phyloP scores from a whole-genome alignment of 1,140 invertebrate species.

The Drosophila takahashii region DNA sequence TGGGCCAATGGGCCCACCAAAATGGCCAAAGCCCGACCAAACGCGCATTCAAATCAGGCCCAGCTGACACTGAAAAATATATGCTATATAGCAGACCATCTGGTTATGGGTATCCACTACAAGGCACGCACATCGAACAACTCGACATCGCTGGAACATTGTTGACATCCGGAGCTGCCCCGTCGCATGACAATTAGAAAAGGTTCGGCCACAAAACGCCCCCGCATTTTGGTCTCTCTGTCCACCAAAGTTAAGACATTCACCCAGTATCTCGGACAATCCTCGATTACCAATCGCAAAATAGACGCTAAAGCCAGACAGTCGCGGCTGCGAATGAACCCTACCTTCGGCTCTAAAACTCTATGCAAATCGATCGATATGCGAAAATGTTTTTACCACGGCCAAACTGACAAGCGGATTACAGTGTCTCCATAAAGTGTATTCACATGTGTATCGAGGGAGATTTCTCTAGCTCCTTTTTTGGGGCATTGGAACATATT shows the following conservation, averaged over 20 bases:
- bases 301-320: constrained; percentile 9
- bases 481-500: neutral
- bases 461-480: constrained; percentile 19
- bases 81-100: constrained; percentile 24
- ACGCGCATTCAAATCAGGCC: constrained; percentile 76
- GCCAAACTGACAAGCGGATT: constrained; percentile 15
- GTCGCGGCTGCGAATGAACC: constrained; percentile 37
- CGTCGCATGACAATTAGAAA: constrained; percentile 78
- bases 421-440: constrained; percentile 16
- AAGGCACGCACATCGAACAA: constrained; percentile 64
- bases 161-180: constrained; percentile 70
- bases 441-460: constrained; percentile 19
- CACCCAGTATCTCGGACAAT: constrained; percentile 34
- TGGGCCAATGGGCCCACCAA: constrained; percentile 60
- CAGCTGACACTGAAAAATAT: constrained; percentile 45
- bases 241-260: constrained; percentile 42
- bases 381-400: constrained; percentile 40
- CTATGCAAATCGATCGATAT: constrained; percentile 51
- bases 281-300: constrained; percentile 24
- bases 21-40: constrained; percentile 59
- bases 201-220: constrained; percentile 30
- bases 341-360: constrained; percentile 42
- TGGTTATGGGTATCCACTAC: constrained; percentile 25
- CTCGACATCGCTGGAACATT: constrained; percentile 39
- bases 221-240: constrained; percentile 3